These are phyloP conservation scores for Phrynosoma blainvillii DNA, from an alignment of 2,113 vertebrate genomes.

Conservation along the genomic window DNA sequence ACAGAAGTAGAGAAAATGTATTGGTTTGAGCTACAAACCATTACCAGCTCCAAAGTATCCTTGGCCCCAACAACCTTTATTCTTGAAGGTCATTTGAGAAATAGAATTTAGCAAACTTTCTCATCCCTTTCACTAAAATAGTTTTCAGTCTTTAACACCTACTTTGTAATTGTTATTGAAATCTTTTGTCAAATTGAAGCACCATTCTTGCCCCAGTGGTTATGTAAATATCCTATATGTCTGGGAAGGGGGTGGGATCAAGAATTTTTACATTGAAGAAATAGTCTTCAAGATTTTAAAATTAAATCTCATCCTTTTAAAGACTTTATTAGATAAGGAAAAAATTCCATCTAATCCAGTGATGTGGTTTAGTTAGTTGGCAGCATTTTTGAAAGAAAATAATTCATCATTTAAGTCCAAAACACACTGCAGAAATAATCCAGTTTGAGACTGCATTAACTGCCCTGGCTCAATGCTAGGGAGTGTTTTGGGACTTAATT, in stretches of 20 bases:
- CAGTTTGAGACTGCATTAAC: too few relatives aligned
- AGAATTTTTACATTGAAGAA: neutral
- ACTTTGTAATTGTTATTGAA: neutral
- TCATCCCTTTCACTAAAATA: neutral
- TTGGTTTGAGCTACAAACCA: slow-evolving; percentile 35
- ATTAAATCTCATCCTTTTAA: neutral
- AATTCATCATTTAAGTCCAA: neutral
- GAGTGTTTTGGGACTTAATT: too few relatives aligned
- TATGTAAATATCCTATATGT: neutral
- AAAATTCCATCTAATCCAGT: neutral
- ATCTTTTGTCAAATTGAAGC: neutral
- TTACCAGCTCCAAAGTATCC: slow-evolving; percentile 1
- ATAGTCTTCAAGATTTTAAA: neutral
- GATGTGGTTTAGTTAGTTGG: neutral
- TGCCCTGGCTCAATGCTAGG: too few relatives aligned
- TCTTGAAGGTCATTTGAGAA: neutral
- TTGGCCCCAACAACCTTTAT: slow-evolving; percentile 25
- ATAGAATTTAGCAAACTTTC: neutral
- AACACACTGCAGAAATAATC: too few relatives aligned
- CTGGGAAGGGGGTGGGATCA: neutral
- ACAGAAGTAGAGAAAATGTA: slow-evolving; percentile 26
- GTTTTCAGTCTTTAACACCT: neutral
- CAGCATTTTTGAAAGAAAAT: neutral
- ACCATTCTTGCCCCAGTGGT: neutral
- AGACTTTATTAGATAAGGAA: neutral